These are phyloP conservation scores for Larimichthys crocea DNA, from an alignment of 2,113 vertebrate genomes.

Conservation along the genomic window DNA sequence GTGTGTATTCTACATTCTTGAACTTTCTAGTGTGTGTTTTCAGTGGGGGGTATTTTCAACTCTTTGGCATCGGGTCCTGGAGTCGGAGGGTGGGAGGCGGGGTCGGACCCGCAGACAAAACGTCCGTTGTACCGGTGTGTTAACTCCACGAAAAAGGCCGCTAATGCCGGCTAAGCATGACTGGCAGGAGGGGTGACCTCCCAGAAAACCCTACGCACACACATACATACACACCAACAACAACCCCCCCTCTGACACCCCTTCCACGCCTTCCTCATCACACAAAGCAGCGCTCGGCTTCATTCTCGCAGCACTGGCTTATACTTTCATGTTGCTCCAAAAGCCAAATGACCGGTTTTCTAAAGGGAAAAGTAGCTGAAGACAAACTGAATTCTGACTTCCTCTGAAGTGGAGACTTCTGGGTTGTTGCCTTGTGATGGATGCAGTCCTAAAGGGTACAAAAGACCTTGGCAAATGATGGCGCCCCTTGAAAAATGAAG, in stretches of 20 bases:
- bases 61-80: constrained; percentile 65
- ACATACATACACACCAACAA: constrained; percentile 25
- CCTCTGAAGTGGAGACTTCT: constrained; percentile 64
- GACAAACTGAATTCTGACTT: constrained; percentile 56
- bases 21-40: constrained; percentile 55
- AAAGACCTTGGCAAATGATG: constrained; percentile 36
- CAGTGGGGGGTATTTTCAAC: constrained; percentile 49
- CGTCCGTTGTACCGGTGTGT: constrained; percentile 80
- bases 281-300: constrained; percentile 56
- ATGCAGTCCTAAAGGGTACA: constrained; percentile 21
- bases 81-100: constrained; percentile 61
- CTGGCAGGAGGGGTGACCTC: constrained; percentile 84
- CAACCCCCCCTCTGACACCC: constrained; percentile 6
- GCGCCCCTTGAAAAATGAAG: constrained; percentile 1
- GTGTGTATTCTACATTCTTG: constrained; percentile 26
- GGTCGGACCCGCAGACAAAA: constrained; percentile 76
- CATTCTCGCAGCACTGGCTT: constrained; percentile 30
- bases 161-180: constrained; percentile 86
- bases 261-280: constrained; percentile 49
- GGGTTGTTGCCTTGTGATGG: constrained; percentile 29
- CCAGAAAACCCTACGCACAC: constrained; percentile 39
- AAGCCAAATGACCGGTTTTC: constrained; percentile 65
- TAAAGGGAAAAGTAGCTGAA: constrained; percentile 38
- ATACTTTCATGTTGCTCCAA: constrained; percentile 79
- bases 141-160: constrained; percentile 79